Base-by-base conservation (phyloP, 2,113 vertebrate species). In the Poeciliopsis turrubarensis region DNA sequence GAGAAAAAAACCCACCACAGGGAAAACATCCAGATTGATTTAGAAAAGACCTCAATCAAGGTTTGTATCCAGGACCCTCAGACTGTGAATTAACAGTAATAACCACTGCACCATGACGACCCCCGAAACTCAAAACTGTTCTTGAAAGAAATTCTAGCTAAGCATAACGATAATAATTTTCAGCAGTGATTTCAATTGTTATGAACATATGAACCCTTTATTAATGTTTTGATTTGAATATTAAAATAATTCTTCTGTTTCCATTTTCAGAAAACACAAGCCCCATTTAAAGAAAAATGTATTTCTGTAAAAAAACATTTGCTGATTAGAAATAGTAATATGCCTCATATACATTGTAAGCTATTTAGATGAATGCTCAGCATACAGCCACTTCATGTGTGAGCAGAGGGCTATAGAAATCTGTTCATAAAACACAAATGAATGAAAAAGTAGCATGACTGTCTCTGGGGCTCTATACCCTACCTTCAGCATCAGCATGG, bases 341-440 rank as follows among this genome's bases (percentile, higher is more conserved):
- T 32, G 11, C 8, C 19, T 57, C 22, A 57, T n/a, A 10, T 25
- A 25, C 25, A 57, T 2, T 12, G 19, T 9, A 3, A 19, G 34
- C 9, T 17, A 9, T 30, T 12, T 66, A 51, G 47, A 73, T 87
- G 60, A 82, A 89, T 87, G 83, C 89, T 86, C 80, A 85, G 54
- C 34, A 27, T 26, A 13, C 2, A 7, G 41, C 27, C 64, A 69
- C 72, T 60, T 65, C 67, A 79, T 68, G 72, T 80, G 61, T 69
- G 64, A 74, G 75, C 65, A 68, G 47, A 44, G 68, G 68, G 78
- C 61, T 68, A 89, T 85, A 78, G 60, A 66, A 81, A 87, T 90
- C 76, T 89, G 66, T 81, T 87, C 82, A 88, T 79, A 79, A 85
- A 81, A 86, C 78, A 71, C 76, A 85, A 69, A 85, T 87, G 85